phyloP scores from a whole-genome alignment of 2,113 vertebrate species.

The Hippocampus comes region DNA sequence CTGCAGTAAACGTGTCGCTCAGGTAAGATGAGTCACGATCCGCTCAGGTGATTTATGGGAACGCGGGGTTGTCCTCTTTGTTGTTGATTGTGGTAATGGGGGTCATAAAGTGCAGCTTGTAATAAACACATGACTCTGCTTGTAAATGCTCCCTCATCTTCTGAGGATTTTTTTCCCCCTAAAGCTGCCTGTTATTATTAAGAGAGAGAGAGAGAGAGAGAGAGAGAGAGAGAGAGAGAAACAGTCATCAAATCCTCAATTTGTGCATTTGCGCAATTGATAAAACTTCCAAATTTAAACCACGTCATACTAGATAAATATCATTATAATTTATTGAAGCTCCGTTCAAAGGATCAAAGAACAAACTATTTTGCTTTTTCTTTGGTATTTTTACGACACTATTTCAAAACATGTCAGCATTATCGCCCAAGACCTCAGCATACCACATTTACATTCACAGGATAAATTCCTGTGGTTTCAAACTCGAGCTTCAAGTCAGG shows the following conservation, averaged over 20 bases:
- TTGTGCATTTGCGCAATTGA: neutral
- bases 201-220: neutral
- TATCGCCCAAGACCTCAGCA: neutral
- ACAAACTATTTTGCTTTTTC: neutral
- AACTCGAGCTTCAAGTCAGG: neutral
- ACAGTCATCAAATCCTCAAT: neutral
- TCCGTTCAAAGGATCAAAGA: neutral
- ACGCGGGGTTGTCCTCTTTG: constrained; percentile 84
- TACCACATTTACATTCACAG: neutral
- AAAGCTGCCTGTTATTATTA: constrained; percentile 77
- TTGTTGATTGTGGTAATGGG: constrained; percentile 94
- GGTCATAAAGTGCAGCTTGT: constrained; percentile 93
- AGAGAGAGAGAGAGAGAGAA: neutral
- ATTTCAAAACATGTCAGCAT: neutral
- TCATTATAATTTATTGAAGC: neutral
- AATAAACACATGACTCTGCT: constrained; percentile 86
- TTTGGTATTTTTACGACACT: neutral
- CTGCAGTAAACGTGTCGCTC: constrained; percentile 22
- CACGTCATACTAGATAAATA: neutral
- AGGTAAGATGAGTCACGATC: constrained; percentile 65
- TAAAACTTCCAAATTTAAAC: neutral
- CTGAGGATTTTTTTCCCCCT: constrained; percentile 75
- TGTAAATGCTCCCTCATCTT: constrained; percentile 90
- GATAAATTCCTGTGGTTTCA: neutral
- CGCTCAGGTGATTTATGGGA: constrained; percentile 87